Conservation (phyloP, 1,140 invertebrate species). For the Brachionus manjavacas region DNA sequence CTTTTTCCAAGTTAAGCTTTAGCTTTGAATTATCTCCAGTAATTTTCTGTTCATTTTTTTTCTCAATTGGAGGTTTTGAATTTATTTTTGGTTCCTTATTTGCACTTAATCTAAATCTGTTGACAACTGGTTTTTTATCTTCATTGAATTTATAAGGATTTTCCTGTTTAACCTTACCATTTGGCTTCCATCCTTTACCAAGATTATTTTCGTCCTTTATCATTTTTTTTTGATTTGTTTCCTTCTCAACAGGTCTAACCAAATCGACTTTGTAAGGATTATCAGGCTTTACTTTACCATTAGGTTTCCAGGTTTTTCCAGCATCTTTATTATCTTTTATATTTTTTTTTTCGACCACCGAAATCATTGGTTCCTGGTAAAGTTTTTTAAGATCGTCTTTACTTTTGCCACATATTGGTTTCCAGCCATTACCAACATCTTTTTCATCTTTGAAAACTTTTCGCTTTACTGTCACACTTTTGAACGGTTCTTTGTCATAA, state of each 20-base stretch:
- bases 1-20: not conserved
- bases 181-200: conserved; percentile 13
- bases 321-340: not conserved
- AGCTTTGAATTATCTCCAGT: not conserved
- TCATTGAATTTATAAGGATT: not conserved
- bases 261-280: not conserved
- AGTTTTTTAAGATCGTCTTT: not conserved
- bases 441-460: not conserved
- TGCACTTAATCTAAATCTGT: not conserved
- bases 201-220: not conserved
- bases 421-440: conserved; percentile 5
- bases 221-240: not conserved
- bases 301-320: not conserved
- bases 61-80: not conserved
- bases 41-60: not conserved
- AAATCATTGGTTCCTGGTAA: not conserved
- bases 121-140: not conserved
- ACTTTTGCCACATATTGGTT: not conserved
- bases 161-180: not conserved
- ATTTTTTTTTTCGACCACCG: not conserved
- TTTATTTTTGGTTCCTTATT: not conserved
- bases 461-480: not conserved
- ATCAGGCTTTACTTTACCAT: not conserved
- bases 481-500: not conserved
- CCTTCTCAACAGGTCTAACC: not conserved